Evolutionary conservation across 2,797 vertebrate genomes (phyloP).

Genomic region (Tokudaia muenninki): DNA sequence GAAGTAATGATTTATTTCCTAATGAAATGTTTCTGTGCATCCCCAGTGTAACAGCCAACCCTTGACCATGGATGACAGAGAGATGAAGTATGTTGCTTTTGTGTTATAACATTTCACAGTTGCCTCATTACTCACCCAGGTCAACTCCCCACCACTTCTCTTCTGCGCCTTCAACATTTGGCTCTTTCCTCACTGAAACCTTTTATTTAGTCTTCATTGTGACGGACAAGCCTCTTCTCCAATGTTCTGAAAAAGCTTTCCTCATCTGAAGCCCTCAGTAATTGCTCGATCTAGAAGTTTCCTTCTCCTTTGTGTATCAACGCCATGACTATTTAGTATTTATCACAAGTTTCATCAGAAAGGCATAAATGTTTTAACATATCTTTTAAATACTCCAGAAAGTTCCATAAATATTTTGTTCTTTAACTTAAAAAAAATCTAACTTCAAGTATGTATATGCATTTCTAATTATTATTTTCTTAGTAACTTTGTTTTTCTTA

Average conservation of each 20-base stretch:
- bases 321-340: neutral
- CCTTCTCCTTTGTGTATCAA: neutral
- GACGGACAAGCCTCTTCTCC: neutral
- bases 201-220: neutral
- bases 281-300: neutral
- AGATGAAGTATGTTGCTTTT: neutral
- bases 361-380: neutral
- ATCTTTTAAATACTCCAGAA: slow-evolving; percentile 16
- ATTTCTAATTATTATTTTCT: neutral
- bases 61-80: neutral
- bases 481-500: neutral
- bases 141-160: neutral
- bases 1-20: neutral
- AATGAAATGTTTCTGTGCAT: neutral
- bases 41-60: neutral
- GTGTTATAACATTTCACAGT: neutral
- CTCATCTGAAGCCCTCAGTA: neutral
- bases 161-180: neutral
- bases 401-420: neutral
- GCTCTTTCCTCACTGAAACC: neutral
- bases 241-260: neutral
- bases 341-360: neutral
- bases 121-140: neutral
- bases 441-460: neutral
- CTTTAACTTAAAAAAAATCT: neutral